phyloP scores from a whole-genome alignment of 2,888 invertebrate species.

The Criorhina ranunculi region DNA sequence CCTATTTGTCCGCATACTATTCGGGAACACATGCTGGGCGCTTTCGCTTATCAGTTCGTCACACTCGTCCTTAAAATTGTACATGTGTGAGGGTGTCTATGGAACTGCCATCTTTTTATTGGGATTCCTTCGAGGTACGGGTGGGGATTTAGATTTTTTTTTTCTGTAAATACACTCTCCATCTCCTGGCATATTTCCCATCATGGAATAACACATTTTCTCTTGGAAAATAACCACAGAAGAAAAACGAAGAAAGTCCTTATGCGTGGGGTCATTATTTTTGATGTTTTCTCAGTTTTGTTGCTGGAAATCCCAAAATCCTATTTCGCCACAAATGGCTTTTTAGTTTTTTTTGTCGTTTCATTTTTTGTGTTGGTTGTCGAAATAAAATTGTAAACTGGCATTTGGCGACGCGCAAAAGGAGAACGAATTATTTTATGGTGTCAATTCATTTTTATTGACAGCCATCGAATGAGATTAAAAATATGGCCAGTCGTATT shows the following conservation, averaged over 20 bases:
- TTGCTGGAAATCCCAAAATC: slow-evolving; percentile 59
- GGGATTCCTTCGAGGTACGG: slow-evolving; percentile 24
- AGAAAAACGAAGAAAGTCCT: slow-evolving; percentile 59
- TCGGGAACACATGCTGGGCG: slow-evolving; percentile 83
- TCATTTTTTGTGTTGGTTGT: slow-evolving; percentile 52
- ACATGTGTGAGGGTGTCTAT: slow-evolving; percentile 34
- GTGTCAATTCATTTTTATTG: slow-evolving; percentile 79
- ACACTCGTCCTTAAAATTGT: slow-evolving; percentile 72
- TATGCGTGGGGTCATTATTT: slow-evolving; percentile 74
- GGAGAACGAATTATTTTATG: slow-evolving; percentile 77
- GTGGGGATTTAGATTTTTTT: slow-evolving; percentile 45
- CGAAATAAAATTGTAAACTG: slow-evolving; percentile 60
- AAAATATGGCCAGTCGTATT: slow-evolving; percentile 78
- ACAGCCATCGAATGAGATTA: slow-evolving; percentile 79
- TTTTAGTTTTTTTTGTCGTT: slow-evolving; percentile 58
- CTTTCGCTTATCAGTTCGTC: slow-evolving; percentile 77
- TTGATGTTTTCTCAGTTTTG: slow-evolving; percentile 67
- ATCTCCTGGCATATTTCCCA: slow-evolving; percentile 75
- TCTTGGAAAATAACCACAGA: slow-evolving; percentile 47
- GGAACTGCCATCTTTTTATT: slow-evolving; percentile 66
- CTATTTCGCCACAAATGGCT: slow-evolving; percentile 59
- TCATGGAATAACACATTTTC: slow-evolving; percentile 76
- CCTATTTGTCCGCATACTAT: slow-evolving; percentile 78
- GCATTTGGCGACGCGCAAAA: slow-evolving; percentile 58
- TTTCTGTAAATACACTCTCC: slow-evolving; percentile 68